Evolutionary conservation across 2,113 vertebrate species (phyloP).

Genomic region (Lamprotornis superbus): DNA sequence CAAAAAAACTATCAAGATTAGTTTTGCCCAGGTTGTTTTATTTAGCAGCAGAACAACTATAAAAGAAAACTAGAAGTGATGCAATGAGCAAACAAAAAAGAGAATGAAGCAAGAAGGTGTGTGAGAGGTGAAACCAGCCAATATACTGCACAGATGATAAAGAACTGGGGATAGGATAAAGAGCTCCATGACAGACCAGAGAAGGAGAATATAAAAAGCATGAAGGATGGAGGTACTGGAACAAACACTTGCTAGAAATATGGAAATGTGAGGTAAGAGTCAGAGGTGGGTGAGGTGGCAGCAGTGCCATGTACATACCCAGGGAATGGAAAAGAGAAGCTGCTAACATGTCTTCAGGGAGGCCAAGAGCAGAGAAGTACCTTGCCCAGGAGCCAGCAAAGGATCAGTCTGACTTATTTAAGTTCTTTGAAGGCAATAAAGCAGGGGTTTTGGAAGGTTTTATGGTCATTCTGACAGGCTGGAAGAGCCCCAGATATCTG

Average conservation of each 20-base stretch:
- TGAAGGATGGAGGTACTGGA: not conserved
- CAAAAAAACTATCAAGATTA: not conserved
- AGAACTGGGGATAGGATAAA: not conserved
- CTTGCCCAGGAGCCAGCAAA: not conserved
- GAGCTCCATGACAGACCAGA: not conserved
- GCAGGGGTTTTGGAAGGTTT: not conserved
- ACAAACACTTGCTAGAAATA: not conserved
- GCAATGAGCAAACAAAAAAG: not conserved
- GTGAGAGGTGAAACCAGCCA: not conserved
- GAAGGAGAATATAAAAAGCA: not conserved
- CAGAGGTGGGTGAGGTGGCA: not conserved
- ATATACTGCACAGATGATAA: not conserved
- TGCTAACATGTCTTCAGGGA: not conserved
- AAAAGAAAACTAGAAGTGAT: not conserved
- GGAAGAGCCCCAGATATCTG: not conserved
- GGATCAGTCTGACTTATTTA: not conserved
- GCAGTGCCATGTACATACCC: not conserved
- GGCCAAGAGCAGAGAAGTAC: not conserved
- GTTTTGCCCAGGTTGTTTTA: not conserved
- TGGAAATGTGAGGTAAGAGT: not conserved
- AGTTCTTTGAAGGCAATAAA: not conserved
- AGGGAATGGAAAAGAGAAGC: not conserved
- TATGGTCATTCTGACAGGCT: not conserved
- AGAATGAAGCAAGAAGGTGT: not conserved
- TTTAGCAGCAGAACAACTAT: not conserved